Evolutionary conservation across 2,113 vertebrate genomes (phyloP).

Genomic region (Cardinalis cardinalis): DNA sequence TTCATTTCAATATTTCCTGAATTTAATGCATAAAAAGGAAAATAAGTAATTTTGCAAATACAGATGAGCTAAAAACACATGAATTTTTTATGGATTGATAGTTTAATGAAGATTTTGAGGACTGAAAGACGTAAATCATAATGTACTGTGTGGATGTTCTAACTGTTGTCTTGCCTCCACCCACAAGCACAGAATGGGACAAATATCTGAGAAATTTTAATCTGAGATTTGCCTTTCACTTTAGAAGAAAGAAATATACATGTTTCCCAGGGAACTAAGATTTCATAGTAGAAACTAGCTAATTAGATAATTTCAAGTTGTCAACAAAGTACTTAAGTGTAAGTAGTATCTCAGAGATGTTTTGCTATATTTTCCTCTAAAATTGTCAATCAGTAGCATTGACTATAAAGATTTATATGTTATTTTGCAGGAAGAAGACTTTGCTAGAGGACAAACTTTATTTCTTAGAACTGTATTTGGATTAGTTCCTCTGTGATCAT

Average conservation of each 20-base stretch:
- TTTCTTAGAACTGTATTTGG: not conserved
- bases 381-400: not conserved
- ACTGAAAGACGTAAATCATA: not conserved
- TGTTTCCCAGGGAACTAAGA: not conserved
- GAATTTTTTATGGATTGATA: not conserved
- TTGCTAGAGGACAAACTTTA: not conserved
- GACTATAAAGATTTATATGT: not conserved
- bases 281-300: not conserved
- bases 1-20: constrained; percentile 12
- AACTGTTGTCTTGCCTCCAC: not conserved
- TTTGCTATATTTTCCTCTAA: not conserved
- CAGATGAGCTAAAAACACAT: not conserved
- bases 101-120: not conserved
- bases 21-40: not conserved
- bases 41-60: not conserved
- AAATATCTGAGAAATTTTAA: not conserved
- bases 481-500: not conserved
- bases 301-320: not conserved
- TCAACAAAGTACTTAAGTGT: not conserved
- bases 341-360: not conserved
- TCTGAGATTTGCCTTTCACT: not conserved
- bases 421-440: not conserved
- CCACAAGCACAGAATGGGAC: not conserved
- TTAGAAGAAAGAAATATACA: not conserved
- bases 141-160: not conserved